A percentile compares a stretch with the other conserved stretches of the same genome.
These are phyloP conservation scores for Odocoileus virginianus DNA, from an alignment of 2,113 vertebrate species.

Conservation along the genomic window DNA sequence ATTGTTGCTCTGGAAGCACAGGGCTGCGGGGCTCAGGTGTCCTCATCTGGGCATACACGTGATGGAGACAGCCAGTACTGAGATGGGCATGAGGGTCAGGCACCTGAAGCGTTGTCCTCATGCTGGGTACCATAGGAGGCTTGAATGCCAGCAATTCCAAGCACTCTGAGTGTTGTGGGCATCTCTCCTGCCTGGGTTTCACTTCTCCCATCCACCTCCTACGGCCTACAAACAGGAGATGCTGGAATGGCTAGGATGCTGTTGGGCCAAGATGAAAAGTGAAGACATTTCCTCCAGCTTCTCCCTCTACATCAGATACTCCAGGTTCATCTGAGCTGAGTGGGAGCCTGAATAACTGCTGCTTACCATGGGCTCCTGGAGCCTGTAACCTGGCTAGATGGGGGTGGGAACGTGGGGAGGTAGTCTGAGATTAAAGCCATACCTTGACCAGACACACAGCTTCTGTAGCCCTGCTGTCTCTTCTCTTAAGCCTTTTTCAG, in stretches of 20 bases:
- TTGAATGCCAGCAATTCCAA: neutral
- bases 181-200: neutral
- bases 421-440: neutral
- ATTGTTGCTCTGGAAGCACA: neutral
- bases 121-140: neutral
- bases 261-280: neutral
- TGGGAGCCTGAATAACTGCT: neutral
- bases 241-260: neutral
- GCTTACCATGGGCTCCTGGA: neutral
- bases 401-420: too few relatives aligned
- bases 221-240: neutral
- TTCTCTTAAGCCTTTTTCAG: neutral
- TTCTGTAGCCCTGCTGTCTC: neutral
- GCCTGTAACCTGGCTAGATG: neutral
- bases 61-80: neutral
- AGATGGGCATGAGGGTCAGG: neutral
- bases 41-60: neutral
- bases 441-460: neutral
- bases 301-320: neutral
- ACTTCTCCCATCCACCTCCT: neutral
- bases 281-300: neutral
- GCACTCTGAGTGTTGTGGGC: neutral
- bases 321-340: neutral
- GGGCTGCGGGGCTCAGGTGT: neutral
- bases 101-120: neutral